Evolutionary conservation across 35 echinoderm and acorn worm genomes (phyloP).

Genomic region (Chiridota heheva): DNA sequence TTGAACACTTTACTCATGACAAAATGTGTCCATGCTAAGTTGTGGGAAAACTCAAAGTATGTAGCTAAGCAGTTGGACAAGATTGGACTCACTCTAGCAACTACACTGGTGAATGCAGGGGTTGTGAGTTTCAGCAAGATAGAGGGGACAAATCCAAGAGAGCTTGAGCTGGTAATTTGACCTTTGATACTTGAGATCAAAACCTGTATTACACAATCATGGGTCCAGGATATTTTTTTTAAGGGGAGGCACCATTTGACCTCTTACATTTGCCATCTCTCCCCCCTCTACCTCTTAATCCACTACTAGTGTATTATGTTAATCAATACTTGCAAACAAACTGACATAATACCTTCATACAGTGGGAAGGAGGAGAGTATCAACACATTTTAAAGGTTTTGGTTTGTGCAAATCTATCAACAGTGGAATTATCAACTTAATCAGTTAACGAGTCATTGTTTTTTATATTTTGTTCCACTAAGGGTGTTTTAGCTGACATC

Average conservation of each 20-base stretch:
- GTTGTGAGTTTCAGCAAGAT: constrained; percentile 63
- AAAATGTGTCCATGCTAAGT: constrained; percentile 73
- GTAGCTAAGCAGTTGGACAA: constrained; percentile 67
- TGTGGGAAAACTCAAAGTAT: constrained; percentile 84
- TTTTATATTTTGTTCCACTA: neutral
- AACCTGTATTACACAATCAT: neutral
- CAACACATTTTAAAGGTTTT: neutral
- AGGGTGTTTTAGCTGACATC: too few species aligned
- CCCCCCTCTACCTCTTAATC: neutral
- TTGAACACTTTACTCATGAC: constrained; percentile 47
- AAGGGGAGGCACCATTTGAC: neutral
- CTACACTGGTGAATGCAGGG: constrained; percentile 72
- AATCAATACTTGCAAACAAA: neutral
- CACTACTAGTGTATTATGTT: neutral
- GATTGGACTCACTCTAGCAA: constrained; percentile 58
- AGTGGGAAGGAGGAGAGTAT: too few species aligned
- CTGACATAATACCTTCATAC: neutral
- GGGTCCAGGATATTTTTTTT: neutral
- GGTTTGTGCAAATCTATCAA: neutral
- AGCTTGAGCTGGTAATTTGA: constrained; percentile 69
- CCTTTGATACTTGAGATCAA: neutral
- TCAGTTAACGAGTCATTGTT: neutral
- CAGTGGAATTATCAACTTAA: neutral
- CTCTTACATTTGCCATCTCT: neutral
- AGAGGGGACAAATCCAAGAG: constrained; percentile 72